These are phyloP conservation scores for Theristicus caerulescens DNA, from an alignment of 2,113 vertebrate genomes.

Conservation along the genomic window DNA sequence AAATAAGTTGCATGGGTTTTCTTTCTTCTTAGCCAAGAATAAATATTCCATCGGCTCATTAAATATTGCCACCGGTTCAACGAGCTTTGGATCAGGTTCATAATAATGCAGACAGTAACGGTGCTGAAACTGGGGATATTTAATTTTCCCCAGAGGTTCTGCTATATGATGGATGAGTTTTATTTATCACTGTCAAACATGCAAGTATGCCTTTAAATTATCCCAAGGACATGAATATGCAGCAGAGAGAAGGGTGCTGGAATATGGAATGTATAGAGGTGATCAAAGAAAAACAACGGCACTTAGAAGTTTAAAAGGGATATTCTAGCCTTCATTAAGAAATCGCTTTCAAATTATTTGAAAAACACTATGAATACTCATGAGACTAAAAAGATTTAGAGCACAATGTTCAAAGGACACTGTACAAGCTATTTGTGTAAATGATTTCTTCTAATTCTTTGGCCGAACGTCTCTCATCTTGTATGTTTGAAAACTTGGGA, in stretches of 20 bases:
- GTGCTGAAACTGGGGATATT: background rate
- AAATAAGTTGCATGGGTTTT: background rate
- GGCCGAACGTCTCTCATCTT: background rate
- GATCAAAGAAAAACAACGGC: constrained; percentile 51
- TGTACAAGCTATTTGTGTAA: constrained; percentile 19
- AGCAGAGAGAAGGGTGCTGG: constrained; percentile 25
- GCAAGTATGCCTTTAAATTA: constrained; percentile 50
- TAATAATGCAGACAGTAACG: background rate
- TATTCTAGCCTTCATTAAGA: constrained; percentile 57
- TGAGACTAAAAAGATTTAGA: constrained; percentile 42
- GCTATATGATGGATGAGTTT: constrained; percentile 40
- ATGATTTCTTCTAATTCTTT: constrained; percentile 4
- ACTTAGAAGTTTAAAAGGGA: constrained; percentile 59
- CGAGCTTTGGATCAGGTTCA: background rate
- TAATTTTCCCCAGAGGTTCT: constrained; percentile 38
- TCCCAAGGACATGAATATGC: constrained; percentile 49
- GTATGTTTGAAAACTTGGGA: background rate
- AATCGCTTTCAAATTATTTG: constrained; percentile 29
- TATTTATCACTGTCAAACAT: constrained; percentile 59
- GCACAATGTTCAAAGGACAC: constrained; percentile 15
- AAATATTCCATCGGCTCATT: background rate
- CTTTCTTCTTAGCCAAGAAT: background rate
- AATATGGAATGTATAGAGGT: constrained; percentile 22
- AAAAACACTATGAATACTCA: constrained; percentile 54
- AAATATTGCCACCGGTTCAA: background rate